Base-by-base conservation (phyloP, 2,113 vertebrate species). In the Calonectris borealis region DNA sequence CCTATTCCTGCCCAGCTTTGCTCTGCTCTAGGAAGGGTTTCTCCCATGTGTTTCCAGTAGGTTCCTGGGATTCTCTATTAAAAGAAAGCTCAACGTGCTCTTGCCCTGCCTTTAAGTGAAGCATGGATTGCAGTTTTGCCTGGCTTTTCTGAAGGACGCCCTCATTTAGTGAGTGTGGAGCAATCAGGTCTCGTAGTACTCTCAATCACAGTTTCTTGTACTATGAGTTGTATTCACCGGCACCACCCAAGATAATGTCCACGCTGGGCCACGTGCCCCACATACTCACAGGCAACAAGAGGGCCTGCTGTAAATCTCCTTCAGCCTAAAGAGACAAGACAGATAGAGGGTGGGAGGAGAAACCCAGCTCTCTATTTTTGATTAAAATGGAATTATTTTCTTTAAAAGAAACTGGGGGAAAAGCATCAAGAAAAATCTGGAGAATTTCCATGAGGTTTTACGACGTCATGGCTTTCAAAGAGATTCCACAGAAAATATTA, bases 181-280 rank as follows among this genome's bases (percentile, higher is more conserved):
- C 83, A 25, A 15, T 44, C 21, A 24, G n/a, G 26, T 58, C 58
- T 73, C 60, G 6, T 4, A 16, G 36, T n/a, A 8, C 32, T 10
- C 19, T 25, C 24, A 31, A 19, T 21, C 29, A 34, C 0, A 0
- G 13, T 46, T 46, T 38, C 32, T 32, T 36, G 19, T 42, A 4
- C 36, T 34, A 4, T 0, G 1, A 55, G 46, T 3, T 73, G 34
- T 29, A 38, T 25, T 52, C 32, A 20, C 36, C 1, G 1, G 55
- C 51, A 58, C 57, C 36, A 21, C 40, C 38, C 52, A 38, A 34
- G 82, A 19, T n/a, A 79, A 38, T 22, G 42, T 20, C 31, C 78
- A 21, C 31, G 1, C 26, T 6, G 62, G 44, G 32, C 75, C 69
- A 8, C 0, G 0, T 64, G 49, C 29, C 62, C 34, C 60, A 49